Conservation (phyloP, 2,888 invertebrate genomes). For the Oxycera nigricornis region DNA sequence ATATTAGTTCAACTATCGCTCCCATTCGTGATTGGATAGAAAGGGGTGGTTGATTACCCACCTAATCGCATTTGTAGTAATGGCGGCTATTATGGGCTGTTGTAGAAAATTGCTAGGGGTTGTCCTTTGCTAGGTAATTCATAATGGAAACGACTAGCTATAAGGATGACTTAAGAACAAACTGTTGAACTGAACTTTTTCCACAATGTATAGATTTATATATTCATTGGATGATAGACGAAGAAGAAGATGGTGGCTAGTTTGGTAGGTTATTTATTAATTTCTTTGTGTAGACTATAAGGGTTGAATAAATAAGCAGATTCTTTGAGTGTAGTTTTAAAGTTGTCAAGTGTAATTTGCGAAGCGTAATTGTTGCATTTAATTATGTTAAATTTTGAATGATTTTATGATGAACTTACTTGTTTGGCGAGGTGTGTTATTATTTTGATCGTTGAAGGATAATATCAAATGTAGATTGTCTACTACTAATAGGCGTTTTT, state of each 20-base stretch:
- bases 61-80: not conserved
- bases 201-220: not conserved
- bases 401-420: too few species aligned
- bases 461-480: too few species aligned
- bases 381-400: not conserved
- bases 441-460: too few species aligned
- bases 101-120: not conserved
- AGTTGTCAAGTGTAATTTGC: not conserved
- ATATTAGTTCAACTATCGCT: not conserved
- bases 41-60: not conserved
- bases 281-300: conserved; percentile 23
- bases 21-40: not conserved
- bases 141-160: not conserved
- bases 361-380: too few species aligned
- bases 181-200: conserved; percentile 37
- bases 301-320: conserved; percentile 17
- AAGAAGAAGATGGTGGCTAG: not conserved
- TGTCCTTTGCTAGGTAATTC: not conserved
- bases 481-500: too few species aligned
- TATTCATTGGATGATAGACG: not conserved
- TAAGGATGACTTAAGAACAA: conserved; percentile 39
- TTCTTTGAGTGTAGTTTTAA: conserved; percentile 2
- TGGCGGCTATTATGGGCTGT: conserved; percentile 13
- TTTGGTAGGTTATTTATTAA: conserved; percentile 30
- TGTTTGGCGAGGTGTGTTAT: too few species aligned